phyloP scores from a whole-genome alignment of 2,113 vertebrate genomes.

The Anarrhichthys ocellatus region DNA sequence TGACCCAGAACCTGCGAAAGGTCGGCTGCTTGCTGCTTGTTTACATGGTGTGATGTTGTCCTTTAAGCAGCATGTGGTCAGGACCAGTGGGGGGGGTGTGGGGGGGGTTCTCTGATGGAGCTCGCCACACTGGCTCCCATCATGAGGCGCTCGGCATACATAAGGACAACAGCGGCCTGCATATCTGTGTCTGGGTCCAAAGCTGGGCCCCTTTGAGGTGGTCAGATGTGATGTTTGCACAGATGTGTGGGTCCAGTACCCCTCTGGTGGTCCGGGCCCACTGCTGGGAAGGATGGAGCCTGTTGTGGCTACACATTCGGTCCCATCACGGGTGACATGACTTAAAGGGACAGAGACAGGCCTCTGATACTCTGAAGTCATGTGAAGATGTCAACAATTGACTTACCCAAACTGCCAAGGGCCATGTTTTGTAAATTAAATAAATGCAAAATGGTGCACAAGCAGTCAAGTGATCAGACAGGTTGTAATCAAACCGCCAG shows the following conservation, averaged over 20 bases:
- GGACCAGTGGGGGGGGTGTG: constrained; percentile 23
- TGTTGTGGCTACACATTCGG: constrained; percentile 58
- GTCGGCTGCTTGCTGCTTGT: constrained; percentile 72
- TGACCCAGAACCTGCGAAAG: constrained; percentile 57
- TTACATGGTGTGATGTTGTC: constrained; percentile 70
- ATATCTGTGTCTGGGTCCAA: constrained; percentile 64
- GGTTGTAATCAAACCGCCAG: neutral
- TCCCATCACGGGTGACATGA: constrained; percentile 59
- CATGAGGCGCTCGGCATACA: constrained; percentile 44
- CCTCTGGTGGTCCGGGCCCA: constrained; percentile 57
- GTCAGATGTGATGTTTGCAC: constrained; percentile 81
- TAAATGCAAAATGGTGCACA: neutral
- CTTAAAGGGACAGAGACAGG: constrained; percentile 52
- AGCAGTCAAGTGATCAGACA: neutral
- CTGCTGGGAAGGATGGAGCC: constrained; percentile 46
- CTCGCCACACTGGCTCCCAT: constrained; percentile 46
- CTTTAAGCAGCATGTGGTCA: constrained; percentile 62
- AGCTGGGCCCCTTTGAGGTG: constrained; percentile 67
- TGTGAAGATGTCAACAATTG: constrained; percentile 32
- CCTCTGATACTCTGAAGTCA: constrained; percentile 40
- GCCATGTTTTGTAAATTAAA: constrained; percentile 7
- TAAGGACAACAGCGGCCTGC: constrained; percentile 59
- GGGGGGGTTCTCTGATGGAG: constrained; percentile 37
- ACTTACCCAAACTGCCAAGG: constrained; percentile 34
- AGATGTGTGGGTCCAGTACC: constrained; percentile 77